Evolutionary conservation across 2,888 invertebrate species (phyloP).

Genomic region (Pristionchus entomophagus): DNA sequence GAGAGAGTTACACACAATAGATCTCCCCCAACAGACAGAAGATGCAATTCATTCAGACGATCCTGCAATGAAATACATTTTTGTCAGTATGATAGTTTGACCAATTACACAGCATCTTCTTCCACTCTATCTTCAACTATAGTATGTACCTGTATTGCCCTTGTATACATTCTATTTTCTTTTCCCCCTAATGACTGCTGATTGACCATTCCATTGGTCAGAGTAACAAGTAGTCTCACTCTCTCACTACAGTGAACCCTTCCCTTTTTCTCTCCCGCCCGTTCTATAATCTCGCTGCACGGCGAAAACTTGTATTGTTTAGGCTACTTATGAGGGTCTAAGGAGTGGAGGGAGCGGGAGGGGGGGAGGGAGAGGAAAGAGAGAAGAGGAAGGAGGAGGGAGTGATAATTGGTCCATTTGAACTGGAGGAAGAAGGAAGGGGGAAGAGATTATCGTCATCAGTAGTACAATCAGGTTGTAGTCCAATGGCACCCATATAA

Average conservation of each 20-base stretch:
- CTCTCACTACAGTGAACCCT: conserved; percentile 11
- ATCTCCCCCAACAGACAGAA: conserved; percentile 43
- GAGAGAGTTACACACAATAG: conserved; percentile 26
- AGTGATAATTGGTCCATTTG: conserved; percentile 42
- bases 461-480: conserved; percentile 36
- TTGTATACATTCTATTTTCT: neutral
- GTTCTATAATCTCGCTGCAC: conserved; percentile 20
- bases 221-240: neutral
- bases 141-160: too few species aligned
- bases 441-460: conserved; percentile 30
- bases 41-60: conserved; percentile 10
- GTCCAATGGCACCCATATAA: conserved; percentile 28
- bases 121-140: too few species aligned
- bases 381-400: neutral
- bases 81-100: too few species aligned
- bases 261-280: neutral
- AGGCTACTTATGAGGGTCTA: conserved; percentile 35
- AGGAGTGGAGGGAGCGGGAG: conserved; percentile 2
- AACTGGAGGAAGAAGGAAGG: neutral
- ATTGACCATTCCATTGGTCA: neutral
- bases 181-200: neutral
- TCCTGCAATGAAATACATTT: conserved; percentile 8
- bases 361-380: neutral
- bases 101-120: too few species aligned
- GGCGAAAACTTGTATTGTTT: conserved; percentile 39